Percentiles rank a stretch among this genome's conserved stretches.
Evolutionary conservation across 2,888 invertebrate species (phyloP).

Genomic region (Amorpha juglandis): DNA sequence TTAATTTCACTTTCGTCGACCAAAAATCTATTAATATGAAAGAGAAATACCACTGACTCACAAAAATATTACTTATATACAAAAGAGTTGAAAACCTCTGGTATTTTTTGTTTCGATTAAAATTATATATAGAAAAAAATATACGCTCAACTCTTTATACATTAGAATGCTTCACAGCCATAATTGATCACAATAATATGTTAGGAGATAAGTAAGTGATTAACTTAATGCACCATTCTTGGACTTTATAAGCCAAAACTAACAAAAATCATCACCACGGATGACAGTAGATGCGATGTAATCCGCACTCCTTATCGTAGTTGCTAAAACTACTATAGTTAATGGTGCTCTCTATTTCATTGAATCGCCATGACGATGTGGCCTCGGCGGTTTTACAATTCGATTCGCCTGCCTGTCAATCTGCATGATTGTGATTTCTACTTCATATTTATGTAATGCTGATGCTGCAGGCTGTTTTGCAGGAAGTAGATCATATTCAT

Average conservation of each 20-base stretch:
- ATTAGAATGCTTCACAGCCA: no score
- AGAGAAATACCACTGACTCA: no score
- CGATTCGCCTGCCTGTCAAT: conserved; percentile 50
- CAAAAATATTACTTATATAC: no score
- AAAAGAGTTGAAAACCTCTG: no score
- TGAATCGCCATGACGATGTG: conserved; percentile 57
- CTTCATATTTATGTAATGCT: conserved; percentile 42
- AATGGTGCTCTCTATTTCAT: conserved; percentile 39
- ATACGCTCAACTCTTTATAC: no score
- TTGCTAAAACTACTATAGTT: not conserved
- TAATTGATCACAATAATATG: no score
- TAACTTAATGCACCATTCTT: no score
- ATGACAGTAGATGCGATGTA: not conserved
- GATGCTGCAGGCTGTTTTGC: conserved; percentile 12
- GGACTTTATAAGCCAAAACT: not conserved
- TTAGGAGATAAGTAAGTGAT: no score
- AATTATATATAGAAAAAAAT: no score
- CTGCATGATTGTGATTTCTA: conserved; percentile 38
- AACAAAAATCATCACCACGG: not conserved
- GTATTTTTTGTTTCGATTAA: no score
- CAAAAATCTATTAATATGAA: no score
- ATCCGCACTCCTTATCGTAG: not conserved
- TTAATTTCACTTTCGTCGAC: no score
- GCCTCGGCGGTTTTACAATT: conserved; percentile 57
- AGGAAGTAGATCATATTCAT: conserved; percentile 22